Evolutionary conservation across 2,888 invertebrate genomes (phyloP).

Genomic region (Erynnis tages): DNA sequence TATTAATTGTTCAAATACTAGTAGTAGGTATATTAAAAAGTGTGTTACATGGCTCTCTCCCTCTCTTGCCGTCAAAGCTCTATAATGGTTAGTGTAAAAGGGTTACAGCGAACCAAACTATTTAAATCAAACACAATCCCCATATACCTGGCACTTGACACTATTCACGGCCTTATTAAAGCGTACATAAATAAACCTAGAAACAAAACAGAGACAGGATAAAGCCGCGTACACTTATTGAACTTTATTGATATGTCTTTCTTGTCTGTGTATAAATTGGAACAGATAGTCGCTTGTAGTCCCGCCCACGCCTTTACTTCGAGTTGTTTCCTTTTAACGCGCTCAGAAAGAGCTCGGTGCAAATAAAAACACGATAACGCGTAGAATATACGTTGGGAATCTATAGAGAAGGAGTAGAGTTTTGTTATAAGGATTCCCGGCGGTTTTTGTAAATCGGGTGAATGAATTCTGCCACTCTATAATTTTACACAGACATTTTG

Average conservation of each 20-base stretch:
- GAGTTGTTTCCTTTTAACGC: constrained; percentile 57
- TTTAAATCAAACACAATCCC: not conserved
- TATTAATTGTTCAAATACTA: no score
- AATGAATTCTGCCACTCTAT: no score
- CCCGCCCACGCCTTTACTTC: constrained; percentile 29
- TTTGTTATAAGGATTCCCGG: no score
- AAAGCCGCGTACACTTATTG: constrained; percentile 27
- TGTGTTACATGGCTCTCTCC: no score
- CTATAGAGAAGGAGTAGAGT: no score
- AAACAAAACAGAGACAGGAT: constrained; percentile 25
- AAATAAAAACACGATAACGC: constrained; percentile 73
- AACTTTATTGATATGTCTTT: constrained; percentile 27
- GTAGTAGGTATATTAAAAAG: no score
- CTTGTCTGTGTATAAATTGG: constrained; percentile 26
- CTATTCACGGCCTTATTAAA: constrained; percentile 19
- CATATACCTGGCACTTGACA: not conserved
- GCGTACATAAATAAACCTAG: constrained; percentile 20
- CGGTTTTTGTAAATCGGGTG: no score
- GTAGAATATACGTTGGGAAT: no score
- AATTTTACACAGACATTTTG: no score
- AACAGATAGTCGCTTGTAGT: constrained; percentile 27
- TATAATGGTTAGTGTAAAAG: no score
- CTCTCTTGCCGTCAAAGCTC: no score
- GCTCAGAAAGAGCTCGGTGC: constrained; percentile 51
- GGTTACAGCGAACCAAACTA: no score